Evolutionary conservation across 2,797 vertebrate species (phyloP).

Genomic region (Acrossocheilus wenchowensis): DNA sequence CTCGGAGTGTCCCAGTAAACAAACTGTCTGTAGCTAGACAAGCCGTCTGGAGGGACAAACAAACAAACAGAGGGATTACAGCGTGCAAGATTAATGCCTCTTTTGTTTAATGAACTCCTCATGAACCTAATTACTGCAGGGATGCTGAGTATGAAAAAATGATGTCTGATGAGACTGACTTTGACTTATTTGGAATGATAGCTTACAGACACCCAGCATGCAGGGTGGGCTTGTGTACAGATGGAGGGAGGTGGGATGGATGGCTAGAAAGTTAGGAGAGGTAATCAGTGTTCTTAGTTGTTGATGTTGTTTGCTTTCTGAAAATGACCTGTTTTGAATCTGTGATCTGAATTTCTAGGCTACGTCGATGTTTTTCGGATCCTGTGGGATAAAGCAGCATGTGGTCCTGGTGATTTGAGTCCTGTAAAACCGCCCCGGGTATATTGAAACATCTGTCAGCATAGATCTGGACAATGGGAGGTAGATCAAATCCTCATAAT

Average conservation of each 20-base stretch:
- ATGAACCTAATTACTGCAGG: slow-evolving; percentile 55
- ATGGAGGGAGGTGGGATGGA: neutral
- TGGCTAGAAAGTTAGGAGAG: neutral
- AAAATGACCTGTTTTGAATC: slow-evolving; percentile 13
- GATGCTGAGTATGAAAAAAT: slow-evolving; percentile 32
- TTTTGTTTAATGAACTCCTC: slow-evolving; percentile 56
- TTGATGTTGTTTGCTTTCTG: slow-evolving; percentile 5
- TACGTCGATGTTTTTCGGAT: neutral
- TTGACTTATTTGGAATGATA: slow-evolving; percentile 20
- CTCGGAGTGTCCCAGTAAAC: slow-evolving; percentile 31
- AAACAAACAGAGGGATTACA: slow-evolving; percentile 49
- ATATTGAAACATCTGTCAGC: slow-evolving; percentile 37
- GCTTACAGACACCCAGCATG: slow-evolving; percentile 24
- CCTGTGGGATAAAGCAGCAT: slow-evolving; percentile 29
- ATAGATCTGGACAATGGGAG: slow-evolving; percentile 24
- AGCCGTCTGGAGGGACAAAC: slow-evolving; percentile 50
- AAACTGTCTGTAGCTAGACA: slow-evolving; percentile 47
- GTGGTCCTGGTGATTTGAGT: slow-evolving; percentile 29
- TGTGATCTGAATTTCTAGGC: slow-evolving; percentile 11
- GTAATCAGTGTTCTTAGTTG: slow-evolving; percentile 12
- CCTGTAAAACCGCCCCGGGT: slow-evolving; percentile 12
- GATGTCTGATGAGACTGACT: slow-evolving; percentile 32
- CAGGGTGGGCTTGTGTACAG: neutral
- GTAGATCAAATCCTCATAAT: slow-evolving; percentile 23
- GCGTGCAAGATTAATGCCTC: slow-evolving; percentile 31